These are phyloP conservation scores for Pegea sp. DNA, from an alignment of 23 tunicate genomes.

Conservation along the genomic window DNA sequence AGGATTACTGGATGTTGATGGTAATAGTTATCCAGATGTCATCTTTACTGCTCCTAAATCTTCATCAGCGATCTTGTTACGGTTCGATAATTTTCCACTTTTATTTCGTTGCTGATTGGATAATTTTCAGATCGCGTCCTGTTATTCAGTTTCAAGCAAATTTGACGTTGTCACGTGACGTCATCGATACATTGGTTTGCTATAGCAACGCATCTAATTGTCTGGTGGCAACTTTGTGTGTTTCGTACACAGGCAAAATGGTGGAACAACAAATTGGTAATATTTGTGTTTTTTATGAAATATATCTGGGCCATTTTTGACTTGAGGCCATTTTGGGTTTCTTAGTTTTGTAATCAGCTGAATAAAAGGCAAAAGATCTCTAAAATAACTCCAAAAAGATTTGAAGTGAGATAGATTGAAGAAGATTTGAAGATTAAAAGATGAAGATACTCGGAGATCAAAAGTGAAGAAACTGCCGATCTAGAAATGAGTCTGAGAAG, in stretches of 20 bases:
- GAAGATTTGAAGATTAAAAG: too few relatives aligned
- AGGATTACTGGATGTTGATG: constrained; percentile 22
- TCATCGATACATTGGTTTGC: not conserved
- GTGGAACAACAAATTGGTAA: not conserved
- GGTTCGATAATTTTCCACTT: constrained; percentile 5
- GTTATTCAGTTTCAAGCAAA: not conserved
- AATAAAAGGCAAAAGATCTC: too few relatives aligned
- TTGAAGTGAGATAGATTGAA: too few relatives aligned
- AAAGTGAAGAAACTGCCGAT: too few relatives aligned
- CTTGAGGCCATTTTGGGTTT: too few relatives aligned
- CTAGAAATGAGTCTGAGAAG: too few relatives aligned
- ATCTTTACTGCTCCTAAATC: constrained; percentile 26
- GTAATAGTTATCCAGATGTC: constrained; percentile 24
- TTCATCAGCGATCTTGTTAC: constrained; percentile 10
- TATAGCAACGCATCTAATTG: not conserved
- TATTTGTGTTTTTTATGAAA: too few relatives aligned
- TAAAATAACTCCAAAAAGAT: too few relatives aligned
- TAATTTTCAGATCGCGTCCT: not conserved
- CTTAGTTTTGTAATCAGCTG: too few relatives aligned
- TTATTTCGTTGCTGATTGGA: too few relatives aligned
- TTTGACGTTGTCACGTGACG: not conserved
- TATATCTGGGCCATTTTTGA: too few relatives aligned
- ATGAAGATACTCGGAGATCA: too few relatives aligned
- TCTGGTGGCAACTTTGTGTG: not conserved
- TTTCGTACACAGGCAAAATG: not conserved